These are phyloP conservation scores for Epizoanthus ramosus DNA, from an alignment of 92 coral and sea anemone species.

Conservation along the genomic window DNA sequence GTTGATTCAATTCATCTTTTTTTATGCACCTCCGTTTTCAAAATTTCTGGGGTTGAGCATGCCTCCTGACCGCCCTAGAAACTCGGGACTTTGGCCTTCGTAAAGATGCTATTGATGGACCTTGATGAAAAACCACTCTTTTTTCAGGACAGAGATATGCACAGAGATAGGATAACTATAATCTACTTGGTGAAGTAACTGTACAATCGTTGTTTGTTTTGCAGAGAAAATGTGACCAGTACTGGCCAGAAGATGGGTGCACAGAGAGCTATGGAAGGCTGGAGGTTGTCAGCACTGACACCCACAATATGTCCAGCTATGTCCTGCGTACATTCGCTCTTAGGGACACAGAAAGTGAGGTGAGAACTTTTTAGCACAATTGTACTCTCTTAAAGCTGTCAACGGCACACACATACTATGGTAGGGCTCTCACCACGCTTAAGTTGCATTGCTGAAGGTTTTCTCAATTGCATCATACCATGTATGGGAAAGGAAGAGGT, in stretches of 20 bases:
- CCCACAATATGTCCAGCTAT: conserved; percentile 88
- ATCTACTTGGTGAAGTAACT: background rate
- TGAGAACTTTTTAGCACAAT: background rate
- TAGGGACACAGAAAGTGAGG: conserved; percentile 53
- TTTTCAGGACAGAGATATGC: background rate
- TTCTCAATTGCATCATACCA: too few species aligned
- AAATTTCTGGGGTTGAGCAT: too few species aligned
- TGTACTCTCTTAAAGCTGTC: too few species aligned
- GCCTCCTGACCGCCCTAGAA: too few species aligned
- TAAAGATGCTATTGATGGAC: background rate
- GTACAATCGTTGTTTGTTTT: background rate
- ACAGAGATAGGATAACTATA: background rate
- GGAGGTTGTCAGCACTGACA: conserved; percentile 71
- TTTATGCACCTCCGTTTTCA: too few species aligned
- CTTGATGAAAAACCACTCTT: too few species aligned
- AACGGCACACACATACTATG: too few species aligned
- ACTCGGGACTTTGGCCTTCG: too few species aligned
- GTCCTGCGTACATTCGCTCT: conserved; percentile 65
- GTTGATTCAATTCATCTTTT: too few species aligned
- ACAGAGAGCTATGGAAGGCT: conserved; percentile 68
- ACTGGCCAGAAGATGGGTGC: conserved; percentile 89
- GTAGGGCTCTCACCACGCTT: too few species aligned
- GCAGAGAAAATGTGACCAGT: conserved; percentile 89
- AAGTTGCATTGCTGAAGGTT: too few species aligned
- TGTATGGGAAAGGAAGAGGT: too few species aligned